Percentiles rank a stretch among this genome's conserved stretches.
phyloP scores from a whole-genome alignment of 2,113 vertebrate genomes.

The Psilopogon haemacephalus region DNA sequence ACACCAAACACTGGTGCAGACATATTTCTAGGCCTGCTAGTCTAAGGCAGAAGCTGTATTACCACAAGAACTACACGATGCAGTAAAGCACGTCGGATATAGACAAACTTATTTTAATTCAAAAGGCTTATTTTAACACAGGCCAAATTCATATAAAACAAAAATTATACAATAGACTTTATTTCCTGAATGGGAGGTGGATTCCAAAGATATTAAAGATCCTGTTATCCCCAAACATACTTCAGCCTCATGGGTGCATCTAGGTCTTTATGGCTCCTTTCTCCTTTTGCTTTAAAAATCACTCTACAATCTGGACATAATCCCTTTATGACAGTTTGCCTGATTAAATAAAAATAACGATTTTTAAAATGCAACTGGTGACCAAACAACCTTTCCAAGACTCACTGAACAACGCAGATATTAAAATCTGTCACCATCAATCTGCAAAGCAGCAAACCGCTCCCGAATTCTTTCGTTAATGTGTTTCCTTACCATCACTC shows the following conservation, averaged over 20 bases:
- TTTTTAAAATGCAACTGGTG: background rate
- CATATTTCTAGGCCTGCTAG: constrained; percentile 9
- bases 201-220: background rate
- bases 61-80: background rate
- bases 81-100: background rate
- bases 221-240: background rate
- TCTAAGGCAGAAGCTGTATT: background rate
- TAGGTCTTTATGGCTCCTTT: background rate
- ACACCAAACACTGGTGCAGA: background rate
- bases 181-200: background rate
- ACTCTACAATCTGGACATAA: background rate
- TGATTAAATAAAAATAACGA: background rate
- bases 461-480: background rate
- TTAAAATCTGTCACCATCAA: constrained; percentile 21
- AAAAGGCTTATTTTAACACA: background rate
- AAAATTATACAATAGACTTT: background rate
- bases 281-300: background rate
- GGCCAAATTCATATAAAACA: background rate
- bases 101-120: background rate
- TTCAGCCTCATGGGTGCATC: background rate
- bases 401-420: background rate
- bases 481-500: background rate
- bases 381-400: background rate
- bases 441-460: background rate
- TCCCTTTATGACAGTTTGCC: background rate